These are phyloP conservation scores for Thaumetopoea pityocampa DNA, from an alignment of 1,140 invertebrate species.

Conservation along the genomic window DNA sequence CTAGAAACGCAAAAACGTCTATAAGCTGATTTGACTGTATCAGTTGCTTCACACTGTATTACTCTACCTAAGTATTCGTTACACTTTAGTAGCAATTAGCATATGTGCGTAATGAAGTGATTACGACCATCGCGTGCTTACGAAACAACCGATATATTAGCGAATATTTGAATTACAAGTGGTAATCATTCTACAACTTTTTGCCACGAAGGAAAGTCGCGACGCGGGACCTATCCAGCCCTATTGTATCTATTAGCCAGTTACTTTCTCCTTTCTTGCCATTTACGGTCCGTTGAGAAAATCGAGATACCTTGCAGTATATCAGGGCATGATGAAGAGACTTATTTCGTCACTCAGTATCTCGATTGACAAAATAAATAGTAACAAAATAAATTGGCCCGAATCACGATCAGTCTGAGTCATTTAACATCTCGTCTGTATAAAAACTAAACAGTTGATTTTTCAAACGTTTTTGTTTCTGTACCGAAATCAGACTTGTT, in stretches of 20 bases:
- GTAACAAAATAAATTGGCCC: conserved; percentile 36
- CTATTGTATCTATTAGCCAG: conserved; percentile 72
- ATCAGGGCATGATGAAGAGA: conserved; percentile 30
- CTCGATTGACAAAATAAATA: conserved; percentile 7
- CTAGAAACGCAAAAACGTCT: too few relatives aligned
- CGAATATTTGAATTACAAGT: conserved; percentile 41
- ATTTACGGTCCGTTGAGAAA: conserved; percentile 66
- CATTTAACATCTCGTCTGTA: conserved; percentile 12
- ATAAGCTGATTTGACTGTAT: too few relatives aligned
- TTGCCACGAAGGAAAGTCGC: conserved; percentile 64
- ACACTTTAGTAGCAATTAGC: conserved; percentile 28
- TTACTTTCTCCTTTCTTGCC: conserved; percentile 71
- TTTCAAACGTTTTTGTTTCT: too few relatives aligned
- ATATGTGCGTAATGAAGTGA: conserved; percentile 21
- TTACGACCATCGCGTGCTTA: conserved; percentile 49
- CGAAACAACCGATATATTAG: conserved; percentile 53
- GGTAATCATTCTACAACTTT: conserved; percentile 55
- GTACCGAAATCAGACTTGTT: too few relatives aligned
- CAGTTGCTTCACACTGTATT: conserved; percentile 28
- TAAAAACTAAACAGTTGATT: conserved; percentile 9
- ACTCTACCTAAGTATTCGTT: conserved; percentile 13
- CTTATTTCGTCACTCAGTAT: not conserved
- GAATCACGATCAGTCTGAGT: conserved; percentile 12
- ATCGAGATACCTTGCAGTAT: conserved; percentile 48
- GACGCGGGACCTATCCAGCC: conserved; percentile 53